Evolutionary conservation across 2,888 invertebrate species (phyloP).

Genomic region (Plusia festucae): DNA sequence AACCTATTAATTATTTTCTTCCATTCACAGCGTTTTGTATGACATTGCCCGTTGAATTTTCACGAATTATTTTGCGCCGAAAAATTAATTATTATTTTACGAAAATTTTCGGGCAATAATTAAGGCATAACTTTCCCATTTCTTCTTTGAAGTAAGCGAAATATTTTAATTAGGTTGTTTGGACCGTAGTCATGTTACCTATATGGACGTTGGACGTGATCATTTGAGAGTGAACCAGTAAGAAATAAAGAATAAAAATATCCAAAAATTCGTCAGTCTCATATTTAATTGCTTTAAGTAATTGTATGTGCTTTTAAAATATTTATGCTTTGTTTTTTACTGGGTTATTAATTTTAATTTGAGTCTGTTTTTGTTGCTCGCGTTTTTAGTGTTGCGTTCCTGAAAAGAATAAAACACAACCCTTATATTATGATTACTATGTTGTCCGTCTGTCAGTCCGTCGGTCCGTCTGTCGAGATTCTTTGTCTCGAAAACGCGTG

Average conservation of each 20-base stretch:
- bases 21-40: constrained; percentile 51
- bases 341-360: too few relatives aligned
- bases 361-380: too few relatives aligned
- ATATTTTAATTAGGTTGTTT: constrained; percentile 87
- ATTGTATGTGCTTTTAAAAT: too few relatives aligned
- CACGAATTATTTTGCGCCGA: constrained; percentile 35
- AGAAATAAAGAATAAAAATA: background rate
- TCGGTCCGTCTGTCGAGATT: too few relatives aligned
- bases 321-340: too few relatives aligned
- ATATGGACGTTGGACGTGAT: constrained; percentile 48
- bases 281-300: background rate
- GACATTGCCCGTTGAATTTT: constrained; percentile 43
- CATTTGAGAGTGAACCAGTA: constrained; percentile 47
- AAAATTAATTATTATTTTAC: constrained; percentile 51
- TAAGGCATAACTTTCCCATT: constrained; percentile 51
- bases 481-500: too few relatives aligned
- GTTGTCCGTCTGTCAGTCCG: too few relatives aligned
- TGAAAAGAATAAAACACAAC: too few relatives aligned
- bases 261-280: background rate
- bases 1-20: constrained; percentile 74
- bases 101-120: constrained; percentile 52
- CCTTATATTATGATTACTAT: too few relatives aligned
- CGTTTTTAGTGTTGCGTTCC: too few relatives aligned
- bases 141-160: constrained; percentile 76
- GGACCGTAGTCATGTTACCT: constrained; percentile 51